Base-by-base conservation (phyloP, 1,140 invertebrate genomes). In the Psilanteris sp. region DNA sequence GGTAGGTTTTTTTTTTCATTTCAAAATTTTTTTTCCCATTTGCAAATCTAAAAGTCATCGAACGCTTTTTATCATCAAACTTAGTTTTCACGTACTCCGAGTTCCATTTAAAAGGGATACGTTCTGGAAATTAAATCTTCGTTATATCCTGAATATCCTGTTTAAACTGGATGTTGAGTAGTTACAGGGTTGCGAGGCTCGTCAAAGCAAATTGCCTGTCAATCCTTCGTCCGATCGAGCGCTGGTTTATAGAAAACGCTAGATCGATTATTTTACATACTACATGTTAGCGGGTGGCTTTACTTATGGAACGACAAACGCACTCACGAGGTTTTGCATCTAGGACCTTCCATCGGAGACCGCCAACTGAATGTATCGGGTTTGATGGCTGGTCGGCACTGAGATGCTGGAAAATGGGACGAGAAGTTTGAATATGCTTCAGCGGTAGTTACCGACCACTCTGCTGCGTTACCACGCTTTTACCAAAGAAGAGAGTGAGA, bases 391-490 rank as follows among this genome's bases (percentile, higher is more conserved):
- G 74, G 78, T 79, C 76, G 70, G 70, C 34, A 43, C 57, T 11
- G 52, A 62, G 54, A 68, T 46, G 50, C 46, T 55, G 66, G 54
- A 15, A 75, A 78, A 59, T 55, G 72, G 36, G 16, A 61, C 62
- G 73, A 79, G 78, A 79, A 77, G 66, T 82, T 85, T 85, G 83
- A 85, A 87, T 86, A 87, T 85, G 83, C 83, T 82, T 85, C 71
- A 77, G 67, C 79, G 79, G 81, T 84, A 85, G 84, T 86, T 85
- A 85, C 81, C 78, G 80, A 85, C 83, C 80, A 82, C 80, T 84
- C 79, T 77, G 72, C 55, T 62, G 48, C 57, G 29, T 46, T 50
- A 72, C 73, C 75, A 50, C 74, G 34, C 46, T 46, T 34, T 72
- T 31, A 43, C 39, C 39, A 36, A 52, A 64, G 78, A 79, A 36